A percentile compares a stretch with the other conserved stretches of the same genome.
Conservation (phyloP, 2,888 invertebrate species). For the Amiota mariae region DNA sequence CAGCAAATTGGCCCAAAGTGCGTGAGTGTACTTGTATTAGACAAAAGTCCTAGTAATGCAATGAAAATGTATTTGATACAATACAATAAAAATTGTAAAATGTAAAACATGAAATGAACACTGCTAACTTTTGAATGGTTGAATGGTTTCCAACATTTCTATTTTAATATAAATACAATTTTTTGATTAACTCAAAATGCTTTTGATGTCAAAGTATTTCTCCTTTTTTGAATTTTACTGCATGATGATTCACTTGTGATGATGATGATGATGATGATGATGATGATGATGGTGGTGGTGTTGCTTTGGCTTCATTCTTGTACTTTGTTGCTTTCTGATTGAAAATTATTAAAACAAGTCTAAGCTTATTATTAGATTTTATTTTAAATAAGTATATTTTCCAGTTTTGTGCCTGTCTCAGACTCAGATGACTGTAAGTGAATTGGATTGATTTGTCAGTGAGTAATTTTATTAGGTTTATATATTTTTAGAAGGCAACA, state of each 20-base stretch:
- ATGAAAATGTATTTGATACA: no score
- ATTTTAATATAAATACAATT: slow-evolving; percentile 58
- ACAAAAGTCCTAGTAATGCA: no score
- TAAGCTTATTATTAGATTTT: slow-evolving; percentile 55
- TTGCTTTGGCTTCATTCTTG: slow-evolving; percentile 9
- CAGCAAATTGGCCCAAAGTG: slow-evolving; percentile 54
- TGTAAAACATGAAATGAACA: slow-evolving; percentile 28
- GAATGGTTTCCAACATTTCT: slow-evolving; percentile 36
- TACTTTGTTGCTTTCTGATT: slow-evolving; percentile 31
- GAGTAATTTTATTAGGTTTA: slow-evolving; percentile 1
- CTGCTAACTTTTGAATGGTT: slow-evolving; percentile 19
- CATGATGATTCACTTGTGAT: not conserved
- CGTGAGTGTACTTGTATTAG: not conserved
- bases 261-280: no score
- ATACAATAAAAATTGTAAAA: no score
- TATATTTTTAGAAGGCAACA: not conserved
- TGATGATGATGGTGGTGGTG: slow-evolving; percentile 20
- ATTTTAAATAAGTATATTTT: slow-evolving; percentile 6
- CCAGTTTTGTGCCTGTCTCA: not conserved
- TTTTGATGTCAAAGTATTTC: slow-evolving; percentile 59
- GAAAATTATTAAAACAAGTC: slow-evolving; percentile 42
- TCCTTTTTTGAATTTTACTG: not conserved
- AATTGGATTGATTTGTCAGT: no score
- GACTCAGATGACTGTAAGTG: not conserved
- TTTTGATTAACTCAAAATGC: slow-evolving; percentile 64